These are phyloP conservation scores for Agapetus fuscipes DNA, from an alignment of 2,888 invertebrate genomes.

Conservation along the genomic window DNA sequence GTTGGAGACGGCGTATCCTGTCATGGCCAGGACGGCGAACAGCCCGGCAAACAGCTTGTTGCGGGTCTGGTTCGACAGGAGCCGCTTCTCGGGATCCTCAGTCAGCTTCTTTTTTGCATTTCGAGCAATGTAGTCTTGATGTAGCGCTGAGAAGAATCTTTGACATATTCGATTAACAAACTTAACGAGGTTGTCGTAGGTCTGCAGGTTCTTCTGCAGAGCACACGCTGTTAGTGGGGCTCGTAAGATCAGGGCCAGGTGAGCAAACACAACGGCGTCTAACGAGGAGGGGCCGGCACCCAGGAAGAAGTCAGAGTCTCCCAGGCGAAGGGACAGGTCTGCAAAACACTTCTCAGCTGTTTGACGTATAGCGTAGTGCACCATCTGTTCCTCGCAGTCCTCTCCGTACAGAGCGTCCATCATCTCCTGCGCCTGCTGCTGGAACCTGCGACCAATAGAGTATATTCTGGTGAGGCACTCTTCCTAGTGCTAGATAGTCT, in stretches of 20 bases:
- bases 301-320: conserved; percentile 76
- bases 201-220: conserved; percentile 66
- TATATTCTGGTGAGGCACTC: too few species aligned
- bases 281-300: conserved; percentile 66
- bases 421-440: conserved; percentile 49
- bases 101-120: conserved; percentile 6
- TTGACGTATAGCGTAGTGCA: too few species aligned
- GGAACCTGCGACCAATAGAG: too few species aligned
- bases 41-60: conserved; percentile 58
- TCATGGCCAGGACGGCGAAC: conserved; percentile 61
- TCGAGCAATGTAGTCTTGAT: too few species aligned
- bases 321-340: conserved; percentile 64
- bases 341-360: conserved; percentile 74
- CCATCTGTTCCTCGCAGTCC: conserved; percentile 46
- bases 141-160: conserved; percentile 61
- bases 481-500: too few species aligned
- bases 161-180: conserved; percentile 75
- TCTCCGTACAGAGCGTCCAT: conserved; percentile 55
- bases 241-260: conserved; percentile 76
- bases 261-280: conserved; percentile 83
- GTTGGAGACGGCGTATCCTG: conserved; percentile 56
- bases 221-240: conserved; percentile 71
- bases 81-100: conserved; percentile 5
- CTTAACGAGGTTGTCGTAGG: conserved; percentile 68
- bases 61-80: conserved; percentile 48